Evolutionary conservation across 2,797 vertebrate species (phyloP), one percentile per base, ranked within the genome.

Genomic region (Pseudochaenichthys georgianus): DNA sequence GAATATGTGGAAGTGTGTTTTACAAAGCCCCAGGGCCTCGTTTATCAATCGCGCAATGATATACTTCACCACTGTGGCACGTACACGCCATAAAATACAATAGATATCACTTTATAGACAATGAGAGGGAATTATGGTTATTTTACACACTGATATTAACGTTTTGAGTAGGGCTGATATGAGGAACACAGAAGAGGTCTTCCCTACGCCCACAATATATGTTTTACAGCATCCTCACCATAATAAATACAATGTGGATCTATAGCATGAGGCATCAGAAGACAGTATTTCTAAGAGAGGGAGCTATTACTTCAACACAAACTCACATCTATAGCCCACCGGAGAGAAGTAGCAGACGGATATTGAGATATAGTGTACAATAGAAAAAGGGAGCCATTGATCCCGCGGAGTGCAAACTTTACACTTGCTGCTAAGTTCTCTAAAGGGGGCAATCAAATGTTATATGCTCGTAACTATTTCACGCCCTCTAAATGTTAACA

Each of bases 401-500:
- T 94, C 84, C 84, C 77, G 46, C 60, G 34, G 80, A 83, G 88
- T 87, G 87, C 84, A 91, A 95, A 94, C 93, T 94, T 94, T 91
- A 93, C 82, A 89, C 89, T 88, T 82, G 87, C 92, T 85, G 88
- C 90, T 92, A 92, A 93, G 89, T 93, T 90, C 90, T 94, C 93
- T 89, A 72, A 94, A 88, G 94, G 92, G 92, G 88, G 83, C 90
- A 83, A 93, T 94, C 88, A 93, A 93, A 91, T 94, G 94, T 95
- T 94, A 95, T 92, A 89, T 42, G 86, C 91, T 94, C 88, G 83
- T 94, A 94, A 94, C 93, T 90, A 89, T 91, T 93, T 93, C 89
- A 93, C 84, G 91, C 87, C 78, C 87, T 92, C 83, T 95, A 92
- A 93, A 94, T 93, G 91, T 95, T 95, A 94, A 94, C 93, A 94